Percentiles rank a stretch among this genome's conserved stretches.
These are phyloP conservation scores for Macrobrachium nipponense DNA, from an alignment of 1,140 invertebrate genomes.

Conservation along the genomic window DNA sequence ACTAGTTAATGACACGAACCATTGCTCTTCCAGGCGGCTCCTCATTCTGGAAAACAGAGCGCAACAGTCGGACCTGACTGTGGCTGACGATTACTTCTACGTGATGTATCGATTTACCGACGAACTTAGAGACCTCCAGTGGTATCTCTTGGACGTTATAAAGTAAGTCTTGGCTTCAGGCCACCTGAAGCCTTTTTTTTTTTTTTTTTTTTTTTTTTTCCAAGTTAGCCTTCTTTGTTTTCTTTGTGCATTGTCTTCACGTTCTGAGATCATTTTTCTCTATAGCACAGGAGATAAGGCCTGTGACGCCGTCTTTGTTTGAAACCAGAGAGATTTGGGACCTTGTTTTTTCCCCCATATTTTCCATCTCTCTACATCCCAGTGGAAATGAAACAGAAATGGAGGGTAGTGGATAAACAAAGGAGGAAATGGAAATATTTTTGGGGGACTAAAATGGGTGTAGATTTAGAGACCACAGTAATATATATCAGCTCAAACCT, in stretches of 20 bases:
- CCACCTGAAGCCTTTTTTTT: not conserved
- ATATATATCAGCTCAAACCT: no score
- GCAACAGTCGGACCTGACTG: not conserved
- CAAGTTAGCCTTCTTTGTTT: not conserved
- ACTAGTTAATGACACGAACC: not conserved
- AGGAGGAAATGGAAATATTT: no score
- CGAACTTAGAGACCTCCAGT: conserved; percentile 40
- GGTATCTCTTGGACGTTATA: conserved; percentile 40
- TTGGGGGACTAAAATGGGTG: no score
- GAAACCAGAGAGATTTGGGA: no score
- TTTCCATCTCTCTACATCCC: no score
- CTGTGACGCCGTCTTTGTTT: no score
- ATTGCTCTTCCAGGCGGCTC: not conserved
- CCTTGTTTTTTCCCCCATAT: no score
- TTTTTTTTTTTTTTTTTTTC: not conserved
- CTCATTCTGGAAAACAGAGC: conserved; percentile 13
- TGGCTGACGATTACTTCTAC: conserved; percentile 49
- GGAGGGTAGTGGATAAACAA: no score
- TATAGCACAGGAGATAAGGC: not conserved
- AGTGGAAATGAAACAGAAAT: no score
- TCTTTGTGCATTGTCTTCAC: not conserved
- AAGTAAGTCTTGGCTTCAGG: conserved; percentile 5
- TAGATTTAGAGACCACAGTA: no score
- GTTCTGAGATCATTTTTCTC: not conserved
- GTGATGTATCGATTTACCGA: conserved; percentile 45